Base-by-base conservation (phyloP, 2,888 invertebrate species). In the Unio delphinus region DNA sequence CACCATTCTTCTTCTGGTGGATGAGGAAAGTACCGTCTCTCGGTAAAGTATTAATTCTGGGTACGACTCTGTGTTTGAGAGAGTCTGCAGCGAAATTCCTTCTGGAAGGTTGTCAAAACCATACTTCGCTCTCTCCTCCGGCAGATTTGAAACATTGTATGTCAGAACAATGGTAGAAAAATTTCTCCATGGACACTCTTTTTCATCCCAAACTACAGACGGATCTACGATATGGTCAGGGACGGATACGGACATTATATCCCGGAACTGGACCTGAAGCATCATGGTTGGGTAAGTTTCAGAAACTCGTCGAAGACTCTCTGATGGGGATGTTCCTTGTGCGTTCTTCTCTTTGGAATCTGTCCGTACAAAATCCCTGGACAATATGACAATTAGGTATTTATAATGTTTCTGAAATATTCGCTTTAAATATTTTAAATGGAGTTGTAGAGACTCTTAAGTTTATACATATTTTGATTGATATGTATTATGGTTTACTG, bases 121-220 rank as follows among this genome's bases (percentile, higher is more conserved):
- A 60, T 63, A 74, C 28, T 69, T 68, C 1, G 76, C 72, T 56
- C 76, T 71, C 45, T 76, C 76, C 1, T 56, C 61, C 1, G 55
- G 28, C n/a, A 67, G 23, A 64, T 76, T 76, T n/a, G 76, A 73
- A 11, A 76, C 76, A 3, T 65, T 65, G 63, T 72, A 74, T 11
- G 76, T 72, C 11, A 74, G 26, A 26, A 68, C 26, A 11, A 76
- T 5, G 45, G 69, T 69, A 4, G 76, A 66, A 0, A 76, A 34
- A 17, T 76, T 68, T 20, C 59, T 61, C 76, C 76, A 76, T 1
- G 72, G 76, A 62, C 61, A 72, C 3, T 70, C 68, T 28, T 26
- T 34, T 20, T 76, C 76, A 18, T 74, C 74, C 76, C 76, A 76
- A 34, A 30, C 60, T 4, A 55, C 28, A 17, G 62, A 54, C 11